phyloP scores from a whole-genome alignment of 2,113 vertebrate genomes.

The Sciurus niger region DNA sequence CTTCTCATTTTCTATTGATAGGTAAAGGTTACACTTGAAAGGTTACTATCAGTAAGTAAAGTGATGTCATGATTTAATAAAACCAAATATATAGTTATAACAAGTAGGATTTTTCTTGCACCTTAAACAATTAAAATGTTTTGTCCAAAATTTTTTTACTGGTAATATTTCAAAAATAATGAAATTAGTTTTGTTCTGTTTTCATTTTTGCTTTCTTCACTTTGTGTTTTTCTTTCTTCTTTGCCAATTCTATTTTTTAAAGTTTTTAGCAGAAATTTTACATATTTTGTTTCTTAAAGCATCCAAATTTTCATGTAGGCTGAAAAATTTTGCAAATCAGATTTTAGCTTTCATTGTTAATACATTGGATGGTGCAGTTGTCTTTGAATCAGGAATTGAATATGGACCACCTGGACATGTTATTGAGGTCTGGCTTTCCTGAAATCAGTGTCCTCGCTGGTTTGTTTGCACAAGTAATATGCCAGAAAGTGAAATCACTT shows the following conservation, averaged over 20 bases:
- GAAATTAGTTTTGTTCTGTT: background rate
- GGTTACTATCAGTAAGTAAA: no score
- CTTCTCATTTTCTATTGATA: background rate
- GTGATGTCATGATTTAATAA: background rate
- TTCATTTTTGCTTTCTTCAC: no score
- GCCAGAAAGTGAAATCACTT: slow-evolving; percentile 22
- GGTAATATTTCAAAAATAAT: slow-evolving; percentile 39
- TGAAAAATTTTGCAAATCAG: background rate
- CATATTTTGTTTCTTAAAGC: background rate
- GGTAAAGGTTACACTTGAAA: background rate
- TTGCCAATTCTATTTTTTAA: background rate
- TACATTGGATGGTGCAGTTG: background rate
- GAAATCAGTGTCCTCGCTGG: background rate
- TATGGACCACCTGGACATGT: background rate
- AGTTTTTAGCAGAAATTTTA: background rate
- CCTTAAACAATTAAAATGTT: background rate
- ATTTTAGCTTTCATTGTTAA: slow-evolving; percentile 25
- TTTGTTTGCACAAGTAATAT: background rate
- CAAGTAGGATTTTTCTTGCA: background rate
- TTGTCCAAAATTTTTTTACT: background rate
- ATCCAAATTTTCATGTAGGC: background rate
- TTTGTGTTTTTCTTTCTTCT: background rate
- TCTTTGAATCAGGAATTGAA: background rate
- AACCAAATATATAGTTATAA: background rate
- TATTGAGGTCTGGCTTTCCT: background rate